A percentile compares a stretch with the other conserved stretches of the same genome.
Evolutionary conservation across 2,888 invertebrate genomes (phyloP).

Genomic region (Eugnorisma glareosa): DNA sequence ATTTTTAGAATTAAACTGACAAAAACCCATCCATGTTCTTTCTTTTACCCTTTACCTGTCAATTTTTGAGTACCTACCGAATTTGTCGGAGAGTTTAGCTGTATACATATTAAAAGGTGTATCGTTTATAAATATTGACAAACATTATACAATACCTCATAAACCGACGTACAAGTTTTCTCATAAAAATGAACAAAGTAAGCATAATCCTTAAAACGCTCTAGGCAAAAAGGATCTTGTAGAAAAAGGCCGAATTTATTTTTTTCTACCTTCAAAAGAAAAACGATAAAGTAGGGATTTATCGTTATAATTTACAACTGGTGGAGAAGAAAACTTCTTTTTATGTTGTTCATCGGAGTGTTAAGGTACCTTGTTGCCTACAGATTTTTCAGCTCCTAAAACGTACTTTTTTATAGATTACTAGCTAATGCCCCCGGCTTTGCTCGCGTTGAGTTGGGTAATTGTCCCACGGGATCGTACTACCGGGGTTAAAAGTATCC

Average conservation of each 20-base stretch:
- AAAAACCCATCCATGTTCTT: no score
- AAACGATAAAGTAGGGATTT: slow-evolving; percentile 62
- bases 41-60: no score
- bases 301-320: slow-evolving; percentile 61
- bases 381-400: slow-evolving; percentile 19
- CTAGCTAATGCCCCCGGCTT: no score
- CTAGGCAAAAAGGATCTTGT: slow-evolving; percentile 32
- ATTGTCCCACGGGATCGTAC: no score
- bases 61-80: no score
- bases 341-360: slow-evolving; percentile 39
- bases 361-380: slow-evolving; percentile 24
- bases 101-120: neutral
- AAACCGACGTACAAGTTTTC: slow-evolving; percentile 15
- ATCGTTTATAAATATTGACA: neutral
- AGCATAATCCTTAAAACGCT: slow-evolving; percentile 31
- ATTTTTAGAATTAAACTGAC: slow-evolving; percentile 11
- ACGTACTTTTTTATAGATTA: no score
- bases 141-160: neutral
- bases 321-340: slow-evolving; percentile 36
- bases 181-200: slow-evolving; percentile 42
- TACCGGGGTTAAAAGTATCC: no score
- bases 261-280: slow-evolving; percentile 58
- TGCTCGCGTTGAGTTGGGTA: no score
- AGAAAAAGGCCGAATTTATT: slow-evolving; percentile 43
- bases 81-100: no score